Percentiles rank a stretch among this genome's conserved stretches.
phyloP scores from a whole-genome alignment of 2,797 vertebrate species.

The Cetoscarus ocellatus region DNA sequence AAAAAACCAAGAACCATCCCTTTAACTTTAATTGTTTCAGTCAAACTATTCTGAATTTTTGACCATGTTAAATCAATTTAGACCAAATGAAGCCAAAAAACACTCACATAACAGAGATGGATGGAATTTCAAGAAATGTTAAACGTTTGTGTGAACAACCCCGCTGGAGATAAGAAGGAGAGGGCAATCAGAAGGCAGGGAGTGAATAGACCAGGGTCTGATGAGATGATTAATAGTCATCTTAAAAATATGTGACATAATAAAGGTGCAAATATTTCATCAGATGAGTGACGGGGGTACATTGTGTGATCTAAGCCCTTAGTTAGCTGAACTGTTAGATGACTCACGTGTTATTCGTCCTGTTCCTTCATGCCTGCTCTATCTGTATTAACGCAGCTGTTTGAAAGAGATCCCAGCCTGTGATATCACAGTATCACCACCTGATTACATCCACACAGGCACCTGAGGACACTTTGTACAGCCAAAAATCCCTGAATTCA shows the following conservation, averaged over 20 bases:
- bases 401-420: constrained; percentile 45
- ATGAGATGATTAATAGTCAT: constrained; percentile 14
- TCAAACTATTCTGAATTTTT: too few species aligned
- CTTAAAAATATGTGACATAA: constrained; percentile 4
- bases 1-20: too few species aligned
- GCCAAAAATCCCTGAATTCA: constrained; percentile 47
- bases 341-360: constrained; percentile 52
- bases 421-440: constrained; percentile 54
- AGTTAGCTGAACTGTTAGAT: neutral
- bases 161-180: neutral
- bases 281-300: constrained; percentile 18
- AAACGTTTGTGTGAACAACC: too few species aligned
- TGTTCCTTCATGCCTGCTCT: constrained; percentile 42
- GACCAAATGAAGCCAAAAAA: too few species aligned
- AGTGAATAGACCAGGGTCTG: constrained; percentile 7
- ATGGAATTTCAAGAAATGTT: too few species aligned
- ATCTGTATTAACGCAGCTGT: constrained; percentile 43
- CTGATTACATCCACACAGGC: constrained; percentile 60
- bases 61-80: too few species aligned
- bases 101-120: too few species aligned
- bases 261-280: constrained; percentile 14
- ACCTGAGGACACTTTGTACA: constrained; percentile 9
- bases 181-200: neutral
- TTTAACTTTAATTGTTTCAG: too few species aligned
- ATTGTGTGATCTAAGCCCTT: constrained; percentile 40